phyloP scores from a whole-genome alignment of 2,888 invertebrate species.

The Dolomedes plantarius region DNA sequence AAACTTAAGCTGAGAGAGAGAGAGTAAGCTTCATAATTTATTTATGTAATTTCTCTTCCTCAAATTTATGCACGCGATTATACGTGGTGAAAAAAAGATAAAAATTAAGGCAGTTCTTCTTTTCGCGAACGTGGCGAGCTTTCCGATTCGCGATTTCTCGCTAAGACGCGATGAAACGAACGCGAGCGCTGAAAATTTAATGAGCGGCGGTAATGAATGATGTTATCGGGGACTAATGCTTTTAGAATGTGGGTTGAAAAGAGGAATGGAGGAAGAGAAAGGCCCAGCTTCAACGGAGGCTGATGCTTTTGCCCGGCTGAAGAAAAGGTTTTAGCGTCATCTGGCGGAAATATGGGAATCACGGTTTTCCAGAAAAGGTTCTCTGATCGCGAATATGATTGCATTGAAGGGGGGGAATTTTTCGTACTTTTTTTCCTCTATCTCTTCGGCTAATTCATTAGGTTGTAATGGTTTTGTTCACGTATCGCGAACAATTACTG shows the following conservation, averaged over 20 bases:
- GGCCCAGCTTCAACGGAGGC: too few relatives aligned
- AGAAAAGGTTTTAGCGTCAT: not conserved
- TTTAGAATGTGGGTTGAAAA: slow-evolving; percentile 9
- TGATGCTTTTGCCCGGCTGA: too few relatives aligned
- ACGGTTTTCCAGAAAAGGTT: not conserved
- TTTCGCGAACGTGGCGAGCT: slow-evolving; percentile 16
- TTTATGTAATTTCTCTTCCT: not conserved
- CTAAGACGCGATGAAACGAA: slow-evolving; percentile 14
- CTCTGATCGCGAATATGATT: slow-evolving; percentile 3
- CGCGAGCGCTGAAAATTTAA: slow-evolving; percentile 5
- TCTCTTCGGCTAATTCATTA: not conserved
- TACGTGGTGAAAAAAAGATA: not conserved
- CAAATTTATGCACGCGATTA: slow-evolving; percentile 10
- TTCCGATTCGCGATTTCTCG: slow-evolving; percentile 16
- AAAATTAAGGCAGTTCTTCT: not conserved
- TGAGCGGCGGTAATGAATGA: slow-evolving; percentile 5
- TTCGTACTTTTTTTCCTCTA: not conserved
- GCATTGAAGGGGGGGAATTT: not conserved
- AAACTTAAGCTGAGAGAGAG: not conserved
- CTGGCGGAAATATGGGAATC: not conserved
- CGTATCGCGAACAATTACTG: not conserved
- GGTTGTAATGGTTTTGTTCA: not conserved
- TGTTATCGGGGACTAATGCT: slow-evolving; percentile 7
- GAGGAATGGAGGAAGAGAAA: not conserved
- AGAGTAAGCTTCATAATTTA: slow-evolving; percentile 7